Evolutionary conservation across 2,888 invertebrate genomes (phyloP), one percentile per base, ranked within the genome.

Genomic region (Norana najaformis): DNA sequence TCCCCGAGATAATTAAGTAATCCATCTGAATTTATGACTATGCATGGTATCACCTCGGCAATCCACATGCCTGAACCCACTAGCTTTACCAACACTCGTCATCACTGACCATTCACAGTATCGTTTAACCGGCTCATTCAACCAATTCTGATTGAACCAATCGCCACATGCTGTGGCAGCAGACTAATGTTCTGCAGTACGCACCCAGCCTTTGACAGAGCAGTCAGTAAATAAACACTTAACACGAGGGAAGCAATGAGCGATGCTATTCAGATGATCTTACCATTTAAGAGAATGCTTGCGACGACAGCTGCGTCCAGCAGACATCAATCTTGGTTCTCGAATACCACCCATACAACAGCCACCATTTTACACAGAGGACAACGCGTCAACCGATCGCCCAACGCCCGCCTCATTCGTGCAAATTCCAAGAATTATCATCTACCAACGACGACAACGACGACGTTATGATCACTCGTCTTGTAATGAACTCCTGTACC

Each of bases 231-330:
- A n/a, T 11, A 69, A n/a, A 23, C 53, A 53, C 53, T 30, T 53
- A 5, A 69, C 6, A 47, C 3, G 23, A 47, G 23, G 23, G 47
- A 47, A 47, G 47, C 47, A 69, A 69, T n/a, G 69, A 69, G n/a
- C n/a, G 69, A 69, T 69, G 69, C 69, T 11, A 69, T 69, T 47
- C 30, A 30, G 16, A n/a, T 69, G 69, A 6, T 69, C 69, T 69
- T 69, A 69, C 69, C 69, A 69, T 47, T 47, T 23, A 69, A 69
- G 30, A 1, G 69, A 69, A 69, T n/a, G 30, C 69, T 0, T 69
- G n/a, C 69, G 69, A 30, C 69, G 69, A 69, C 69, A 69, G 69
- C 69, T 69, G 69, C 69, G 69, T 69, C 69, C 69, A 69, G n/a
- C 69, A 69, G n/a, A 69, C 69, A 69, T 69, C 69, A 69, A n/a